Evolutionary conservation across 1,140 invertebrate species (phyloP).

Genomic region (Oncopodura yosiiana): DNA sequence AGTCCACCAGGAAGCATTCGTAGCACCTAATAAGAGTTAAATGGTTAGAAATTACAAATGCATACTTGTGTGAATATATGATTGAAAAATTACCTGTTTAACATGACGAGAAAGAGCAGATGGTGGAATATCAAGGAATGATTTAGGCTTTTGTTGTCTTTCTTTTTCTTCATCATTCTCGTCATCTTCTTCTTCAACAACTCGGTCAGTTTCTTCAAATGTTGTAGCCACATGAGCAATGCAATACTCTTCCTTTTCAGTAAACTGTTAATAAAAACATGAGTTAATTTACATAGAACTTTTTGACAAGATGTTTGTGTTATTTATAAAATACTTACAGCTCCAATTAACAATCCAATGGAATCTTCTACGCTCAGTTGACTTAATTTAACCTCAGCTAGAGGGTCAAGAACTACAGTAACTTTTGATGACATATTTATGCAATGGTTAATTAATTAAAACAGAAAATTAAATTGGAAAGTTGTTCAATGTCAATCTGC

Average conservation of each 20-base stretch:
- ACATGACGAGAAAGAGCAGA: constrained; percentile 41
- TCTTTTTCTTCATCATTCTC: background rate
- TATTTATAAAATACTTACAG: no score
- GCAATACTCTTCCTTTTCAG: constrained; percentile 15
- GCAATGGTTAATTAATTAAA: no score
- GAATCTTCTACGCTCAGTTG: no score
- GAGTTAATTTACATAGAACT: no score
- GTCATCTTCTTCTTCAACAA: constrained; percentile 34
- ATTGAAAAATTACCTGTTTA: constrained; percentile 36
- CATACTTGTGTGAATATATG: background rate
- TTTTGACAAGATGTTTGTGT: no score
- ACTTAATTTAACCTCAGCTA: no score
- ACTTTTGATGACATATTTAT: no score
- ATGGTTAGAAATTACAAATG: background rate
- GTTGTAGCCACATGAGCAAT: constrained; percentile 24
- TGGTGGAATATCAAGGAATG: constrained; percentile 7
- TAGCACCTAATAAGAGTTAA: constrained; percentile 48
- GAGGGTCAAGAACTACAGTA: no score
- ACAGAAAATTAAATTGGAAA: no score
- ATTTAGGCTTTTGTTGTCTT: background rate
- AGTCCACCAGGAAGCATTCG: constrained; percentile 73
- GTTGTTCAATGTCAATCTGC: no score
- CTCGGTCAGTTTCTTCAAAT: constrained; percentile 36
- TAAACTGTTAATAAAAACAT: constrained; percentile 19
- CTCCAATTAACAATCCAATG: no score